These are phyloP conservation scores for Dendrolimus pini DNA, from an alignment of 2,888 invertebrate species.

Conservation along the genomic window DNA sequence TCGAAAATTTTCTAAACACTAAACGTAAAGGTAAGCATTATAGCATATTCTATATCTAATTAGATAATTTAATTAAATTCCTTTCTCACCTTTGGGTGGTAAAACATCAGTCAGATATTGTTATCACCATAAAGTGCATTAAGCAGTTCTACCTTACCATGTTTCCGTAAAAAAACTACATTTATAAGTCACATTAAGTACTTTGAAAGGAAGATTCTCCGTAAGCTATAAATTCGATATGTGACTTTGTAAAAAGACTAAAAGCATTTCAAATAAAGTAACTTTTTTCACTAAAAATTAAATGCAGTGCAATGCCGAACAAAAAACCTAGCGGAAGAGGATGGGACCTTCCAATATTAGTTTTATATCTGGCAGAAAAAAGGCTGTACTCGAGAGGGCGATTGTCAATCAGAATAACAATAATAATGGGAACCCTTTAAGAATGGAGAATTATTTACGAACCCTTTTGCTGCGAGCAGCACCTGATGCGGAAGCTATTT, in stretches of 20 bases:
- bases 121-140: slow-evolving; percentile 39
- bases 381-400: slow-evolving; percentile 59
- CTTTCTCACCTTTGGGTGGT: slow-evolving; percentile 64
- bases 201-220: slow-evolving; percentile 5
- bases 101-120: slow-evolving; percentile 33
- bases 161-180: slow-evolving; percentile 4
- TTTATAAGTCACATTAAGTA: slow-evolving; percentile 1
- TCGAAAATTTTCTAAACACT: slow-evolving; percentile 31
- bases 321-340: slow-evolving; percentile 72
- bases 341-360: slow-evolving; percentile 75
- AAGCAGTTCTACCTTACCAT: slow-evolving; percentile 12
- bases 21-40: slow-evolving; percentile 60
- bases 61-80: slow-evolving; percentile 65
- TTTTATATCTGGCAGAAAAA: slow-evolving; percentile 72
- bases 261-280: slow-evolving; percentile 60
- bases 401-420: slow-evolving; percentile 68
- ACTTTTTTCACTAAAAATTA: slow-evolving; percentile 48
- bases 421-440: slow-evolving; percentile 65
- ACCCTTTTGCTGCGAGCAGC: slow-evolving; percentile 56
- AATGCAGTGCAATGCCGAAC: slow-evolving; percentile 50
- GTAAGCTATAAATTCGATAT: slow-evolving; percentile 34
- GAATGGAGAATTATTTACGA: slow-evolving; percentile 43
- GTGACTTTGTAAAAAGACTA: slow-evolving; percentile 31
- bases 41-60: slow-evolving; percentile 58
- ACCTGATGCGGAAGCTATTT: slow-evolving; percentile 74